Base-by-base conservation (phyloP, 2,797 vertebrate genomes). In the Aplochiton taeniatus region DNA sequence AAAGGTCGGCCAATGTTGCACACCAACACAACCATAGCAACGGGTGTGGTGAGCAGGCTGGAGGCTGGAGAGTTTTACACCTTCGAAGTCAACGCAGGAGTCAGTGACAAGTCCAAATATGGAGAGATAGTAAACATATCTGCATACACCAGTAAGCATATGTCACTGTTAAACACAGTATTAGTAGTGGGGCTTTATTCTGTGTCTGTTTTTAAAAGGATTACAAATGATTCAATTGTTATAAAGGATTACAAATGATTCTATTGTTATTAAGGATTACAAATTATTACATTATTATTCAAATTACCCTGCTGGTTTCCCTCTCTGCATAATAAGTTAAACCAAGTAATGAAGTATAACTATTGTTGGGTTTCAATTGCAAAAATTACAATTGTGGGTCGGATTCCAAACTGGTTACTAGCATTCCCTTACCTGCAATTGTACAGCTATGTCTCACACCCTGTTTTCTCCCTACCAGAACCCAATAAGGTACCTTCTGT, bases 91-190 rank as follows among this genome's bases (percentile, higher is more conserved):
- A 0, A 1, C 11, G 66, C 89, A 6, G 70, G 47, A 55, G 78
- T 89, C 42, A 0, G 0, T 0, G 4, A 62, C 14, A 0, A 0
- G 0, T 47, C 60, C 0, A 16, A 0, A 0, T 0, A 1, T 66
- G 88, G 89, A 0, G n/a, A 74, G 1, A 1, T n/a, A 0, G 9
- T 1, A 0, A 11, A 0, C 4, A 4, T 65, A 18, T 0, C 0
- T 0, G 0, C 0, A 0, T 78, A 65, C 14, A 91, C 88, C 20
- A 82, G 89, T 91, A 66, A 87, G 87, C 80, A 43, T 41, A 57
- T 12, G 11, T 46, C 58, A 9, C 0, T 6, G 11, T 69, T 7
- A 20, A 31, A 31, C 31, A 31, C 31, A 31, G 31, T 31, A 31
- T 31, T 31, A 3, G 31, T n/a, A n/a, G n/a, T n/a, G 6, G 31